A percentile compares a stretch with the other conserved stretches of the same genome.
These are phyloP conservation scores for Dromas ardeola DNA, from an alignment of 2,113 vertebrate genomes.

Conservation along the genomic window DNA sequence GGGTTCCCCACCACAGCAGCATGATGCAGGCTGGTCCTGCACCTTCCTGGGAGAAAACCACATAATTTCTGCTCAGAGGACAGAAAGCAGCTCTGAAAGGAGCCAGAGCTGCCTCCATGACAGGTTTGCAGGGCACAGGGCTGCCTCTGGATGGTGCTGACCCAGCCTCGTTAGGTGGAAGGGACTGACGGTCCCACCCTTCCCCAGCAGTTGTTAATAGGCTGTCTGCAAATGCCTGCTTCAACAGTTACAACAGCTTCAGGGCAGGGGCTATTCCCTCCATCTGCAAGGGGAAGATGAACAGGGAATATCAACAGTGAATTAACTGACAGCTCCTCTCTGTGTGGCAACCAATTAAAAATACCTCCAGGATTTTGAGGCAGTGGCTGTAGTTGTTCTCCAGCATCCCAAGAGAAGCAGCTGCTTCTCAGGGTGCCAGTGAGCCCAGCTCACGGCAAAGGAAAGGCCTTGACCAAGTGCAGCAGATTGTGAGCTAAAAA, in stretches of 20 bases:
- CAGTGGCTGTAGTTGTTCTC: neutral
- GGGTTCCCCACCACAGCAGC: neutral
- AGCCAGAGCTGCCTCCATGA: neutral
- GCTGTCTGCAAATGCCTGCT: neutral
- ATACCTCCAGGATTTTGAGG: neutral
- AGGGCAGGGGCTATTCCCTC: neutral
- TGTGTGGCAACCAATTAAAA: neutral
- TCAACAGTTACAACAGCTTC: neutral
- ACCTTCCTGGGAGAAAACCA: neutral
- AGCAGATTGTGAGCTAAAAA: neutral
- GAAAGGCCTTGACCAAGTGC: neutral
- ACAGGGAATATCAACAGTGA: neutral
- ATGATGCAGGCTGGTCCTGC: neutral
- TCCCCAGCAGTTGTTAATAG: neutral
- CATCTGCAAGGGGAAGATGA: neutral
- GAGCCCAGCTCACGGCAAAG: neutral
- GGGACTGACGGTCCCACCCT: neutral
- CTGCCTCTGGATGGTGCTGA: neutral
- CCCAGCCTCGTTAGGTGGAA: accelerated
- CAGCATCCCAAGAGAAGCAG: neutral
- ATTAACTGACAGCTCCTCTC: neutral
- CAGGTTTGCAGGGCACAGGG: neutral
- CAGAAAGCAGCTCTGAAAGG: neutral
- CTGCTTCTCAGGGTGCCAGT: accelerated
- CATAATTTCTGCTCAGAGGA: neutral